Percentiles rank a stretch among this genome's conserved stretches.
Evolutionary conservation across 2,888 invertebrate species (phyloP).

Genomic region (Timandra comae): DNA sequence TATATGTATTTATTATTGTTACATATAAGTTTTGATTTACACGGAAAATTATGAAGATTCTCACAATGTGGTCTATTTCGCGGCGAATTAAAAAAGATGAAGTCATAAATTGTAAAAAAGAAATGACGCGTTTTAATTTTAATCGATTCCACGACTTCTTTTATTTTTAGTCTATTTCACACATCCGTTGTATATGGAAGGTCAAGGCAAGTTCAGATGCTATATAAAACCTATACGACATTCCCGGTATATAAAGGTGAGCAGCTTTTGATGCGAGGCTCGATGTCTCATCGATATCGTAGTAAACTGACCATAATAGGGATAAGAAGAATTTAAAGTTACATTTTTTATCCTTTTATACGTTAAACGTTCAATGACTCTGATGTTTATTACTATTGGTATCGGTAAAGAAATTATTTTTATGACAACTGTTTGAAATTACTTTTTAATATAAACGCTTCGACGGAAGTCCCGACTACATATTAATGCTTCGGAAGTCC

Average conservation of each 20-base stretch:
- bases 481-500: too few species aligned
- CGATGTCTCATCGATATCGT: constrained; percentile 34
- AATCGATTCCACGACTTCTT: too few species aligned
- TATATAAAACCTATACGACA: constrained; percentile 21
- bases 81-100: not conserved
- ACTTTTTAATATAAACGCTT: too few species aligned
- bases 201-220: constrained; percentile 29
- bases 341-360: constrained; percentile 3
- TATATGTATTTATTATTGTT: constrained; percentile 43
- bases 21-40: constrained; percentile 36
- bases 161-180: constrained; percentile 2
- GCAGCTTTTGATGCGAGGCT: constrained; percentile 26
- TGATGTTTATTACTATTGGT: constrained; percentile 4
- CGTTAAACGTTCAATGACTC: constrained; percentile 8
- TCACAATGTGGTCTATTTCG: not conserved
- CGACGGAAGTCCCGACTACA: too few species aligned
- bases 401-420: too few species aligned
- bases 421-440: too few species aligned
- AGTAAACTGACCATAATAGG: not conserved
- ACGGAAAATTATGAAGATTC: constrained; percentile 21
- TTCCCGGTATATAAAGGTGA: constrained; percentile 38
- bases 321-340: not conserved
- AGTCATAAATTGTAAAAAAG: not conserved
- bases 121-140: not conserved
- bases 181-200: constrained; percentile 20